These are phyloP conservation scores for Hassar affinis DNA, from an alignment of 2,113 vertebrate genomes.

Conservation along the genomic window DNA sequence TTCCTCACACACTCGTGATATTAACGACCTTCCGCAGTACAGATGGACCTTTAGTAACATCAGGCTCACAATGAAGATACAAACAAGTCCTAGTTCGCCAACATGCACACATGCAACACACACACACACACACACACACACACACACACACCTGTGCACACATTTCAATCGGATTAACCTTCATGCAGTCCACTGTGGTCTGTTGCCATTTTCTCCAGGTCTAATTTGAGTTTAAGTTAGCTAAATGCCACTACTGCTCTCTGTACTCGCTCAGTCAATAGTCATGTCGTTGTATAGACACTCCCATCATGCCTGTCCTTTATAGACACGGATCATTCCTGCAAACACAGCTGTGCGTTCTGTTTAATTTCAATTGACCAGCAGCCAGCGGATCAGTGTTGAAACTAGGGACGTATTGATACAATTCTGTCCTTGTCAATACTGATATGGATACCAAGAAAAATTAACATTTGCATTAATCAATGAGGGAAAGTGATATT, in stretches of 20 bases:
- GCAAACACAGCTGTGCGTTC: slow-evolving; percentile 46
- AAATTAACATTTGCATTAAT: background rate
- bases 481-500: background rate
- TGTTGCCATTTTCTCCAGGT: slow-evolving; percentile 36
- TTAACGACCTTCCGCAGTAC: slow-evolving; percentile 42
- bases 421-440: background rate
- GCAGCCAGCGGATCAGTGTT: background rate
- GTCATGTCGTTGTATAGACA: slow-evolving; percentile 17
- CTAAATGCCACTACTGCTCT: slow-evolving; percentile 47
- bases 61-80: slow-evolving; percentile 17
- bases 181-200: slow-evolving; percentile 38
- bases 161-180: slow-evolving; percentile 51
- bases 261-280: slow-evolving; percentile 42
- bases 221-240: slow-evolving; percentile 47
- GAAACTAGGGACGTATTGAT: background rate
- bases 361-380: slow-evolving; percentile 7
- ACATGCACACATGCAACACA: background rate
- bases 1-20: slow-evolving; percentile 16
- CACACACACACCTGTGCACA: slow-evolving; percentile 9
- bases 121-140: slow-evolving; percentile 22
- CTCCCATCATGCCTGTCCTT: slow-evolving; percentile 45
- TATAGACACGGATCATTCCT: slow-evolving; percentile 27
- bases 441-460: background rate
- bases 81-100: slow-evolving; percentile 20
- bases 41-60: slow-evolving; percentile 33